Conservation (phyloP, 2,888 invertebrate species). For the Conchocele bisecta region DNA sequence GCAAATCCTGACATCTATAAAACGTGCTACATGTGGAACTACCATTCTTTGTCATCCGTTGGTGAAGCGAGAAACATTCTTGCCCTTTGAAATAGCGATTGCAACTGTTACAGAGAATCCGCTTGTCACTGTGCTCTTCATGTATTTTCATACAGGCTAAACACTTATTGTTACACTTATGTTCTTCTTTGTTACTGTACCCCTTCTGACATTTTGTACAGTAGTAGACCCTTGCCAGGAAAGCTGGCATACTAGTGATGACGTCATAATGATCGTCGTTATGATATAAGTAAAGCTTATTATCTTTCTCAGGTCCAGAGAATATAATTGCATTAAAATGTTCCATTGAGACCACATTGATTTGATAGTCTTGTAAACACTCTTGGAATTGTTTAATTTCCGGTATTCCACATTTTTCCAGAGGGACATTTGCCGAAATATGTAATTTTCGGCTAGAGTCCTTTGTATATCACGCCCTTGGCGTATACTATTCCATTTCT, state of each 20-base stretch:
- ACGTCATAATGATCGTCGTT: slow-evolving; percentile 14
- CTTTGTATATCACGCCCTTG: neutral
- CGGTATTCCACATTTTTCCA: neutral
- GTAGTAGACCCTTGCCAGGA: neutral
- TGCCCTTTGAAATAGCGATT: slow-evolving; percentile 1
- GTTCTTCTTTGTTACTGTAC: neutral
- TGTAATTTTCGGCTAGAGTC: neutral
- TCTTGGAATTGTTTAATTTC: neutral
- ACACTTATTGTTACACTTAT: neutral
- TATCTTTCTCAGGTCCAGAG: neutral
- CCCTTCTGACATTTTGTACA: slow-evolving; percentile 1
- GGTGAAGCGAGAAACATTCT: slow-evolving; percentile 6
- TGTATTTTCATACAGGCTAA: neutral
- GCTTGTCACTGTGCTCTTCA: neutral
- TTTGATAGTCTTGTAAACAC: neutral
- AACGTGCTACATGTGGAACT: slow-evolving; percentile 6
- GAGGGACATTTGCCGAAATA: neutral
- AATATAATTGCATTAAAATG: slow-evolving; percentile 3
- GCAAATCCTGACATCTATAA: neutral
- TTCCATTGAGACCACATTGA: neutral
- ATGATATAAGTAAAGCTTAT: neutral
- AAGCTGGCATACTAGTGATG: neutral
- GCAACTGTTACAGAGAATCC: slow-evolving; percentile 1
- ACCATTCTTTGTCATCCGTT: neutral
- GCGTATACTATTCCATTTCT: neutral